Percentiles rank a stretch among this genome's conserved stretches.
These are phyloP conservation scores for cattle (Bos taurus) DNA, from an alignment of 2,113 vertebrate species.

Conservation along the genomic window ARS-UCD2.0 NC_037343.1:21359501-21360000, in stretches of 20 bases:
- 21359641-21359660: constrained; percentile 34
- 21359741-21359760: background rate
- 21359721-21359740: background rate
- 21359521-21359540: constrained; percentile 68
- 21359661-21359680: background rate
- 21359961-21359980: background rate
- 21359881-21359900: background rate
- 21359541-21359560: background rate
- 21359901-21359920: background rate
- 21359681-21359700: background rate
- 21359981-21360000: background rate
- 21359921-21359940: background rate
- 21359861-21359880: background rate
- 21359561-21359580: background rate
- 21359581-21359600: constrained; percentile 9
- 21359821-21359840: background rate
- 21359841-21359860: background rate
- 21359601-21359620: constrained; percentile 48
- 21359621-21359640: background rate
- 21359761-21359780: background rate
- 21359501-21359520: constrained; percentile 68
- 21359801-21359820: background rate
- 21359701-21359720: background rate
- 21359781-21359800: too few relatives aligned
- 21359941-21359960: background rate